Evolutionary conservation across 1,140 invertebrate genomes (phyloP).

Genomic region (Conus ventricosus): DNA sequence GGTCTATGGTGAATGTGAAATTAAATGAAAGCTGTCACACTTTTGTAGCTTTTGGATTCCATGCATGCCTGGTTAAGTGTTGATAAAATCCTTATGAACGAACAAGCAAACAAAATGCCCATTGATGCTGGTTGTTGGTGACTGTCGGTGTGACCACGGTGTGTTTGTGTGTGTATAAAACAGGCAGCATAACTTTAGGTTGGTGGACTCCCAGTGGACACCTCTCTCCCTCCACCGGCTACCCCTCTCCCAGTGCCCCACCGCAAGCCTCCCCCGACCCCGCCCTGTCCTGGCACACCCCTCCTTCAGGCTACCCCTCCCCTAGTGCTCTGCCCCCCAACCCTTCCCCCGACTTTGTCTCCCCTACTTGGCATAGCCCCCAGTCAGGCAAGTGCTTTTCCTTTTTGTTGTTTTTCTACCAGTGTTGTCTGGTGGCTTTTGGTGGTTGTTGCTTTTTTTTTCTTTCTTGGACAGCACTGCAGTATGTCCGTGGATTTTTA

Average conservation of each 20-base stretch:
- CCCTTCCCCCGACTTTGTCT: neutral
- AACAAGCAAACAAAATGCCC: neutral
- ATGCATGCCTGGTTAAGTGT: too few relatives aligned
- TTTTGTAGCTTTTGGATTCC: too few relatives aligned
- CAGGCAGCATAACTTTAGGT: slow-evolving; percentile 23
- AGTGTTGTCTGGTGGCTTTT: neutral
- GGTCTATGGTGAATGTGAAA: too few relatives aligned
- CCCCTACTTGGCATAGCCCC: slow-evolving; percentile 12
- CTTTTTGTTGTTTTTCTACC: neutral
- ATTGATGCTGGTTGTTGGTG: neutral
- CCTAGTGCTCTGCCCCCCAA: slow-evolving; percentile 20
- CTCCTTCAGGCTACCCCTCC: slow-evolving; percentile 24
- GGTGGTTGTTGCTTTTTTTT: neutral
- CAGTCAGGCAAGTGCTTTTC: slow-evolving; percentile 33
- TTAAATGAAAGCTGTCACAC: too few relatives aligned
- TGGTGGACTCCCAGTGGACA: slow-evolving; percentile 31
- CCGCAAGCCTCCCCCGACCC: neutral
- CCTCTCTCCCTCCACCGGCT: slow-evolving; percentile 23
- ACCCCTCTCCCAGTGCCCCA: slow-evolving; percentile 28
- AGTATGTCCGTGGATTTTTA: neutral
- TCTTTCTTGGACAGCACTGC: neutral
- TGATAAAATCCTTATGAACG: too few relatives aligned
- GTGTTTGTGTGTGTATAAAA: neutral
- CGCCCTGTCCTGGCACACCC: slow-evolving; percentile 1
- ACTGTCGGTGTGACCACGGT: neutral